Evolutionary conservation across 2,888 invertebrate species (phyloP), one percentile per base, ranked within the genome.

Genomic region (Lasius fuliginosus): DNA sequence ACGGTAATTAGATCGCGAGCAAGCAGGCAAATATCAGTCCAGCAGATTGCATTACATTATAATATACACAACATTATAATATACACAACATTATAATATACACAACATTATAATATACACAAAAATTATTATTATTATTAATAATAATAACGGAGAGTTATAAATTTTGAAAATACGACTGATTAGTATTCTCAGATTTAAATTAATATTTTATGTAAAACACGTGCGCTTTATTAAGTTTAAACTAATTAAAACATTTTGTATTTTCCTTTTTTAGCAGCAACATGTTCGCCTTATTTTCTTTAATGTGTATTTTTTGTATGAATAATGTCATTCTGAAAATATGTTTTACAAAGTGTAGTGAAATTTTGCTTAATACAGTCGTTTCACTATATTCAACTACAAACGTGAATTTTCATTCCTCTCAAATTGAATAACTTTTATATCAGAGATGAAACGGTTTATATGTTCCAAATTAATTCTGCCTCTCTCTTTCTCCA

Each of bases 1-100:
- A 60, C 46, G 58, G 60, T 86, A 86, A 89, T 88, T 84, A 89
- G 87, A 88, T 89, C 85, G 60, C 68, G 60, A 67, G 0, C 60
- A 64, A 73, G 69, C 84, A 62, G 27, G 77, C 65, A 76, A 76
- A 86, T 77, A 84, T 86, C 76, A 82, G 56, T 67, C 77, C 75
- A 69, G 8, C 30, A 40, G 33, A n/a, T 23, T 73, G 12, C 46
- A 42, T 79, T 79, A 81, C 12, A 58, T 33, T 69, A 81, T n/a
- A 49, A 53, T 53, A 60, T 73, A 71, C 33, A 71, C 58, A 58
- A 79, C n/a, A n/a, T n/a, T n/a, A n/a, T n/a, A n/a, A n/a, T n/a
- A n/a, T n/a, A n/a, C n/a, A n/a, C n/a, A n/a, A n/a, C n/a, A n/a
- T n/a, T n/a, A n/a, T n/a, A n/a, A n/a, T n/a, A n/a, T n/a, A n/a